phyloP scores from a whole-genome alignment of 30 jellyfish, hydroid and myxozoan species.

The Haliclystus octoradiatus region DNA sequence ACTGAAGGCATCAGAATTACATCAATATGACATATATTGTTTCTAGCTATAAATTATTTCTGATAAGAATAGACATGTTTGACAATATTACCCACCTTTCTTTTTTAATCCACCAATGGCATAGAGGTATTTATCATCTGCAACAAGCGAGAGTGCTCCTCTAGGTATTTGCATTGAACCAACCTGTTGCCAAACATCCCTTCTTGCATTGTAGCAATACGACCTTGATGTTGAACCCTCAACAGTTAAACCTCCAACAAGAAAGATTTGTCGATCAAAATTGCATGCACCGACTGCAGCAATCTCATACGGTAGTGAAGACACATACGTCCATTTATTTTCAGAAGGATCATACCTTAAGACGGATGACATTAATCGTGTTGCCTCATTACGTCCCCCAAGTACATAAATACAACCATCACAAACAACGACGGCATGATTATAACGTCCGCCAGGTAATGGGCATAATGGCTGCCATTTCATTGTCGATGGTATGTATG shows the following conservation, averaged over 20 bases:
- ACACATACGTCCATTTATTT: conserved; percentile 68
- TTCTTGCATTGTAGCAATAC: conserved; percentile 63
- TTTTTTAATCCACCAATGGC: conserved; percentile 84
- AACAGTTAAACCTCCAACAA: conserved; percentile 73
- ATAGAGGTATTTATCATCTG: conserved; percentile 54
- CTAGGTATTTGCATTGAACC: conserved; percentile 61
- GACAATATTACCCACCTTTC: too few relatives aligned
- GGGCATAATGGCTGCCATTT: conserved; percentile 90
- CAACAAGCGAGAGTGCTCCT: conserved; percentile 66
- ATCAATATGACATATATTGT: too few relatives aligned
- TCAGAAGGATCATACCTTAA: conserved; percentile 72
- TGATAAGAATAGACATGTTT: too few relatives aligned
- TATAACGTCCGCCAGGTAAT: conserved; percentile 49
- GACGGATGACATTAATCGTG: conserved; percentile 62
- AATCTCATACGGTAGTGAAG: conserved; percentile 69
- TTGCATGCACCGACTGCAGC: conserved; percentile 83
- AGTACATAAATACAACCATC: conserved; percentile 79
- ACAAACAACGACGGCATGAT: conserved; percentile 84
- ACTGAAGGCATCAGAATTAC: too few relatives aligned
- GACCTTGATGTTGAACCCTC: conserved; percentile 62
- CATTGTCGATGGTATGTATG: conserved; percentile 41
- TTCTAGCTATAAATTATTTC: too few relatives aligned
- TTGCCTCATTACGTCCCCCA: conserved; percentile 85
- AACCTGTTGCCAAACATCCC: conserved; percentile 77
- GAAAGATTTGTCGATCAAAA: conserved; percentile 74